These are phyloP conservation scores for Mormyrus proboscirostris DNA, from an alignment of 2,797 vertebrate genomes.

Conservation along the genomic window DNA sequence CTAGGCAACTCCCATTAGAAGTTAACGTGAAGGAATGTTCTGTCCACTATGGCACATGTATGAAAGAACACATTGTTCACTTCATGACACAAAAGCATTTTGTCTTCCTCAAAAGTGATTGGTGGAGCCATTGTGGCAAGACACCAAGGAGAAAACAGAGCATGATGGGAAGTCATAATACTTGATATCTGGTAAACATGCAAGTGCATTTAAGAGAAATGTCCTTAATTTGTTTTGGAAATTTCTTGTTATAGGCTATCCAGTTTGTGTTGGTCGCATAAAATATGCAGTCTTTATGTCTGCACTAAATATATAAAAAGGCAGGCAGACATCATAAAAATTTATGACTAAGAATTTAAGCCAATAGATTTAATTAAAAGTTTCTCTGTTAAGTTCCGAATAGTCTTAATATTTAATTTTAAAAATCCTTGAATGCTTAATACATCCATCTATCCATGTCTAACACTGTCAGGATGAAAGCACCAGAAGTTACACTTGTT, in stretches of 20 bases:
- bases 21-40: neutral
- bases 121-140: neutral
- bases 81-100: neutral
- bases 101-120: neutral
- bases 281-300: neutral
- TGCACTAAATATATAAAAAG: neutral
- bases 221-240: neutral
- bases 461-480: neutral
- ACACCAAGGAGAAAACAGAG: neutral
- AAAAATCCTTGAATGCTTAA: neutral
- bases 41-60: neutral
- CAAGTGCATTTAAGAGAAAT: neutral
- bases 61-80: conserved; percentile 9
- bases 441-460: neutral
- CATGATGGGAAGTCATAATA: neutral
- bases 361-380: neutral
- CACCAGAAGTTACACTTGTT: neutral
- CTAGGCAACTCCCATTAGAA: neutral
- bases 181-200: neutral
- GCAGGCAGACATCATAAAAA: neutral
- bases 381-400: neutral
- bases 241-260: neutral
- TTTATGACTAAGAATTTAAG: neutral
- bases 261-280: neutral
- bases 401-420: neutral